phyloP scores from a whole-genome alignment of 1,140 invertebrate species.

The Meteorus sp. region DNA sequence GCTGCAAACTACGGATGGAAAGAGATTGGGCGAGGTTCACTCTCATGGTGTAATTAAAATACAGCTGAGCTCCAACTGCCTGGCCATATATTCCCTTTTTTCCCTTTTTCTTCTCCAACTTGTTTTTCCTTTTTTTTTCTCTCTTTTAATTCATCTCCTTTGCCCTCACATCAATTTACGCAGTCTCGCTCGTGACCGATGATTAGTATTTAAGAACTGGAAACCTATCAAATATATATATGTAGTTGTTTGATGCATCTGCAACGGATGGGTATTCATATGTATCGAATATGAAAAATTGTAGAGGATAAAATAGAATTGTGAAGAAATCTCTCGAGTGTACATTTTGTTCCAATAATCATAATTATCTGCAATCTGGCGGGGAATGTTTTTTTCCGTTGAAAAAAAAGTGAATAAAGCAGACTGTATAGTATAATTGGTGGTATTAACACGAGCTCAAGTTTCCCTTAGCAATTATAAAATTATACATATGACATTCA shows the following conservation, averaged over 20 bases:
- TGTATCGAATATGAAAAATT: constrained; percentile 11
- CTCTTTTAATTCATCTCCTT: constrained; percentile 8
- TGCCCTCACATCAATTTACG: too few species aligned
- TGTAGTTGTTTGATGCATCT: too few species aligned
- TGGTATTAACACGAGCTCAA: too few species aligned
- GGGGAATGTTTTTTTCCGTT: neutral
- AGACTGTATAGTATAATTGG: too few species aligned
- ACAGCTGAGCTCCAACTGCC: constrained; percentile 53
- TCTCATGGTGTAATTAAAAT: constrained; percentile 54
- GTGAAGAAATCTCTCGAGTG: constrained; percentile 1
- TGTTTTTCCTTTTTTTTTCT: constrained; percentile 17
- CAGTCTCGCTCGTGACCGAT: constrained; percentile 27
- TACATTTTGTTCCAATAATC: constrained; percentile 31
- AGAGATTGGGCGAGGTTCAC: constrained; percentile 41
- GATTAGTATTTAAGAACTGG: constrained; percentile 41
- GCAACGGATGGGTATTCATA: constrained; percentile 13
- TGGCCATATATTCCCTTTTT: constrained; percentile 28
- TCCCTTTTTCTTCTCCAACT: too few species aligned
- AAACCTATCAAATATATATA: too few species aligned
- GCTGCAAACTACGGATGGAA: constrained; percentile 19
- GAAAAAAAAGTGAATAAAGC: neutral
- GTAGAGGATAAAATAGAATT: neutral
- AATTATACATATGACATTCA: too few species aligned
- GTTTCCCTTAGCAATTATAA: too few species aligned
- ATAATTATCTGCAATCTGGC: too few species aligned